phyloP scores from a whole-genome alignment of 2,888 invertebrate species.

The Dynastes maya region DNA sequence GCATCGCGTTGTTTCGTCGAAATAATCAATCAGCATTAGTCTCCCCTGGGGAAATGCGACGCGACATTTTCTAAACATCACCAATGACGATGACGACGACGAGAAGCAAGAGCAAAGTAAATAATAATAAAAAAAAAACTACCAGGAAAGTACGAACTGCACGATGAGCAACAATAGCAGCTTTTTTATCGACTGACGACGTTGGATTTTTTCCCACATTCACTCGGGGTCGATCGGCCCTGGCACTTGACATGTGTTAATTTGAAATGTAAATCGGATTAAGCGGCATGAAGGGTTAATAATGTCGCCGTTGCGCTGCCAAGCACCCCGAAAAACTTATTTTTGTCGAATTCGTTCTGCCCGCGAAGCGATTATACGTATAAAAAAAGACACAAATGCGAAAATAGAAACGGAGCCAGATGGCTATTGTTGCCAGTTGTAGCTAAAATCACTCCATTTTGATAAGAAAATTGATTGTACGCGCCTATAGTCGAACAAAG shows the following conservation, averaged over 20 bases:
- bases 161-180: not conserved
- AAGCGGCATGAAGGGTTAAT: constrained; percentile 46
- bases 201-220: constrained; percentile 29
- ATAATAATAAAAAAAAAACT: not conserved
- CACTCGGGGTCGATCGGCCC: not conserved
- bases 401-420: constrained; percentile 14
- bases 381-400: not conserved
- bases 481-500: no score
- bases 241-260: constrained; percentile 52
- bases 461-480: no score
- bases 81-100: not conserved
- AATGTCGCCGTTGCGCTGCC: constrained; percentile 40
- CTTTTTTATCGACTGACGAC: not conserved
- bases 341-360: constrained; percentile 25
- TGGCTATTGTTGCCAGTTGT: not conserved
- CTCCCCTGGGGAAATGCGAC: not conserved
- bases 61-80: constrained; percentile 1
- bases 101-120: not conserved
- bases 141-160: not conserved
- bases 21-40: constrained; percentile 35
- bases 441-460: not conserved
- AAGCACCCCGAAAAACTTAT: constrained; percentile 8
- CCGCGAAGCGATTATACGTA: not conserved
- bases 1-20: not conserved
- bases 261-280: constrained; percentile 53